Conservation (phyloP, 2,113 vertebrate genomes). For the Tenebrosternarchus preto region DNA sequence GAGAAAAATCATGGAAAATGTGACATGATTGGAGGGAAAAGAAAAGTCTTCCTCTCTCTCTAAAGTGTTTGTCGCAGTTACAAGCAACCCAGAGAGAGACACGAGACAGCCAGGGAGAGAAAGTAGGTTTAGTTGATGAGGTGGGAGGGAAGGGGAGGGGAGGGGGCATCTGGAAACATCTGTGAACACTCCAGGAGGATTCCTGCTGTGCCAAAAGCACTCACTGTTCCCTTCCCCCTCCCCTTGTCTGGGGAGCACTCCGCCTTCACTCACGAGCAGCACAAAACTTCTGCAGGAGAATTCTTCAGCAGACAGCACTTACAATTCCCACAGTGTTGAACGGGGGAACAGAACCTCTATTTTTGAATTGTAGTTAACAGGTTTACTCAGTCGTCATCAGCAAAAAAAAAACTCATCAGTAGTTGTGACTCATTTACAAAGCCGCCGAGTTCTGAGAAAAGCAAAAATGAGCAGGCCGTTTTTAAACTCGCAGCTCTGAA, state of each 20-base stretch:
- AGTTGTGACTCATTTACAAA: not conserved
- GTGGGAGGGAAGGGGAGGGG: constrained; percentile 13
- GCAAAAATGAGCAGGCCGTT: not conserved
- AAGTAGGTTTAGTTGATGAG: constrained; percentile 43
- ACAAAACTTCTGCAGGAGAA: too few species aligned
- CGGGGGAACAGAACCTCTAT: not conserved
- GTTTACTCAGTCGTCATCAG: too few species aligned
- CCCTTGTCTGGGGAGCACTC: constrained; percentile 9
- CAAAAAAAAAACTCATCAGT: not conserved
- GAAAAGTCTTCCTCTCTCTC: not conserved
- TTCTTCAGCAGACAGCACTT: not conserved
- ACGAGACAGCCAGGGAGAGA: constrained; percentile 5
- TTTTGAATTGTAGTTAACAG: not conserved
- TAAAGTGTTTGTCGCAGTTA: constrained; percentile 31
- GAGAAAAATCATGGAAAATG: constrained; percentile 59
- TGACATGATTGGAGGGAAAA: constrained; percentile 39
- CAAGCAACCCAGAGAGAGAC: not conserved
- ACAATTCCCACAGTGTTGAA: not conserved
- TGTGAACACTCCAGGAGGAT: constrained; percentile 47
- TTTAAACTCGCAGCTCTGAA: not conserved
- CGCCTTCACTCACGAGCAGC: not conserved
- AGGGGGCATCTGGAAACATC: constrained; percentile 37
- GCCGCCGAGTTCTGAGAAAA: not conserved
- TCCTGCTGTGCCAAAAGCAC: constrained; percentile 68
- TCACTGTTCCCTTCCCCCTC: constrained; percentile 64